Base-by-base conservation (phyloP, 2,113 vertebrate genomes). In the Ochotona curzoniae region DNA sequence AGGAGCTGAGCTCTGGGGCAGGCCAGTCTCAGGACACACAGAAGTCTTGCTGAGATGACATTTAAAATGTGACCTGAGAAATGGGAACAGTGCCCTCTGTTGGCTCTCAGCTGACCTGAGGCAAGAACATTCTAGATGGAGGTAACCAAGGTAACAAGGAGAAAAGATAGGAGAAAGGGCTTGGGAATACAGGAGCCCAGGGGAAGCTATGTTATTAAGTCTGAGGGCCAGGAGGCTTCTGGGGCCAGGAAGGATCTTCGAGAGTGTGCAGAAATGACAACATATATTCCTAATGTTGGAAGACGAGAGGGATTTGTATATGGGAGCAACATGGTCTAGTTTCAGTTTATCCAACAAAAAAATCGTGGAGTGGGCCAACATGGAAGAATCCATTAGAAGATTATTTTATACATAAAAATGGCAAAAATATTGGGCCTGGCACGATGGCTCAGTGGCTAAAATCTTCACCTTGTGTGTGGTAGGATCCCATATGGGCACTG, bases 321-420 rank as follows among this genome's bases (percentile, higher is more conserved):
- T 70, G 60, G 60, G 26, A 84, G 51, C 8, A 44, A 32, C 10
- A 13, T 3, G 26, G 30, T 38, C 54, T 60, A n/a, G 26, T 63
- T 83, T 89, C n/a, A 7, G 49, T 64, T 80, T 89, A 83, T 70
- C 49, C 79, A 83, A 61, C 66, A 32, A 95, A 14, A 49, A 1
- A 26, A 7, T 5, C 81, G 66, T 69, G 49, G 28, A 11, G 7
- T 87, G 47, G 26, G 25, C 84, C 44, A 28, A 88, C 69, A 57
- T 44, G 30, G n/a, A 26, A 92, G 38, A 4, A n/a, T 28, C n/a
- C 30, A 2, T 51, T 79, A 87, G 76, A 44, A 85, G 57, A 13
- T 87, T 76, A 76, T 87, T 95, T 83, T 71, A 89, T n/a, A 54
- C 1, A 23, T 80, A 71, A 38, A 17, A 83, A 57, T 57, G 54